These are phyloP conservation scores for Uropsilus gracilis DNA, from an alignment of 2,113 vertebrate genomes.

Conservation along the genomic window DNA sequence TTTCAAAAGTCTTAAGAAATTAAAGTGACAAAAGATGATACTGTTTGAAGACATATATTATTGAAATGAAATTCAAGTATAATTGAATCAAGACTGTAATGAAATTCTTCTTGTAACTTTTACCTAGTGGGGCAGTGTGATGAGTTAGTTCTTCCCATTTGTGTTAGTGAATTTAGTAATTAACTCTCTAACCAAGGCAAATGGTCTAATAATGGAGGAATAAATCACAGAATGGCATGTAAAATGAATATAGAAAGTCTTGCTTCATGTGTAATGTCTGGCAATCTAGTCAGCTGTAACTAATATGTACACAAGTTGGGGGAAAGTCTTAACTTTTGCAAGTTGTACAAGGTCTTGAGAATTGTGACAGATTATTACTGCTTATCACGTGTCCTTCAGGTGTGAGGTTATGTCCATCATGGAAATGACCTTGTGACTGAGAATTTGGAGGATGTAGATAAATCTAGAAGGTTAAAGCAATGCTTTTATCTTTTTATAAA, in stretches of 20 bases:
- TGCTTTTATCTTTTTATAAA: background rate
- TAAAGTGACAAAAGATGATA: constrained; percentile 69
- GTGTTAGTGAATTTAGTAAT: constrained; percentile 81
- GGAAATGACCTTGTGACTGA: background rate
- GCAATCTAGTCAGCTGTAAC: constrained; percentile 81
- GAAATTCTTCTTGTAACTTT: constrained; percentile 67
- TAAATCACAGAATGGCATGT: constrained; percentile 82
- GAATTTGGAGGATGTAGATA: background rate
- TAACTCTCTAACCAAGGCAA: constrained; percentile 83
- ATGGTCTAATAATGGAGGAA: constrained; percentile 83
- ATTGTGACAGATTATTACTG: background rate
- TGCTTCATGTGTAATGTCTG: constrained; percentile 76
- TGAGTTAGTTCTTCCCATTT: constrained; percentile 80
- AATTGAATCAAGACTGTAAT: constrained; percentile 57
- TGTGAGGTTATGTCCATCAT: background rate
- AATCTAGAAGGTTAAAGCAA: background rate
- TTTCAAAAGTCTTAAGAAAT: constrained; percentile 63
- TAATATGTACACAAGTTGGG: constrained; percentile 76
- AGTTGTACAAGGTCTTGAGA: constrained; percentile 5
- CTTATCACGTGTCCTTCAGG: background rate
- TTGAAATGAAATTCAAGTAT: constrained; percentile 56
- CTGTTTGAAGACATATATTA: constrained; percentile 64
- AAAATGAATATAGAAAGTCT: constrained; percentile 82
- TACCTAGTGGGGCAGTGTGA: constrained; percentile 39
- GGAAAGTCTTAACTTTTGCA: constrained; percentile 64